Base-by-base conservation (phyloP, 2,113 vertebrate species). In the Cephalophus harveyi region DNA sequence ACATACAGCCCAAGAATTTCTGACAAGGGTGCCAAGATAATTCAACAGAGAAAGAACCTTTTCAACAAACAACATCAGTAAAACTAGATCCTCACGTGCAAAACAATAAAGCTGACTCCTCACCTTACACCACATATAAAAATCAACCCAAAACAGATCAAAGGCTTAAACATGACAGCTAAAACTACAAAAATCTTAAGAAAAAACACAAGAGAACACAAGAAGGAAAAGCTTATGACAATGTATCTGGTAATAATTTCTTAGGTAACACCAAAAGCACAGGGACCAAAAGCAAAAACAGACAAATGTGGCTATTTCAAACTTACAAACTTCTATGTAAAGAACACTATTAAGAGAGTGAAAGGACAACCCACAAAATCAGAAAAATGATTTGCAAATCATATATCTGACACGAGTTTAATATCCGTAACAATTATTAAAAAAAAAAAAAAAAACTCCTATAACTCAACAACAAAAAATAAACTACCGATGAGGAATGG, bases 171-270 rank as follows among this genome's bases (percentile, higher is more conserved):
- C 16, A 3, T 33, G 60, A 81, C 14, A 17, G 21, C 17, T 87
- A 76, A 87, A 87, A 55, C 27, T 60, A 74, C 52, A 92, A 64
- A 79, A 95, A 62, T 48, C 16, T 46, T 19, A 83, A 2, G 67
- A 71, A 71, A 36, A 71, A 23, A 40, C n/a, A 71, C n/a, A 89
- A 86, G 23, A 48, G 78, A 86, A 43, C 48, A 46, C 15, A 78
- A 79, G 48, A 16, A 8, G 28, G 3, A 81, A 84, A 86, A 74
- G 11, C 8, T 67, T 97, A 85, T 55, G 12, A 79, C 5, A n/a
- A 1, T 96, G 82, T 28, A 89, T 90, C 67, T 98, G 46, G 21
- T 52, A 97, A 78, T 62, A 33, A 78, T 94, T 92, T 87, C 74
- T 79, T 93, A 27, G 23, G 59, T 76, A 79, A 92, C 11, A 96